These are phyloP conservation scores for Noctilio leporinus DNA, from an alignment of 2,113 vertebrate genomes.

Conservation along the genomic window DNA sequence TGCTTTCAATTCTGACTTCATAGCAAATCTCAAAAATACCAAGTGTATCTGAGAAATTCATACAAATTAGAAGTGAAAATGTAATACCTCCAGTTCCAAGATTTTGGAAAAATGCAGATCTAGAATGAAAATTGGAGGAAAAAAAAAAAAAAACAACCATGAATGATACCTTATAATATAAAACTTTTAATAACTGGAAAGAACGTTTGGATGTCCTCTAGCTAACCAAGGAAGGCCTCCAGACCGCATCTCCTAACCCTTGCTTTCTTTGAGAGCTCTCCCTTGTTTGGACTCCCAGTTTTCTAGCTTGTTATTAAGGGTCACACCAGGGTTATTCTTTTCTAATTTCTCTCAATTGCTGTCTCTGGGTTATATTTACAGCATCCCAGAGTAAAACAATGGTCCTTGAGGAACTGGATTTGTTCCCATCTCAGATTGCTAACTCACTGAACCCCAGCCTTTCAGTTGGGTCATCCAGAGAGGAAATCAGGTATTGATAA, in stretches of 20 bases:
- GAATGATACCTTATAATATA: not conserved
- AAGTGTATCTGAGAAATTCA: not conserved
- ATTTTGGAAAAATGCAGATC: not conserved
- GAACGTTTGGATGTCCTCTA: not conserved
- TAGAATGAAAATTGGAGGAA: not conserved
- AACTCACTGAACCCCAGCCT: not conserved
- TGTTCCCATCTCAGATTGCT: not conserved
- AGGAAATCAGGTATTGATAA: not conserved
- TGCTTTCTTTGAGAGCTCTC: not conserved
- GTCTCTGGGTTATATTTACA: not conserved
- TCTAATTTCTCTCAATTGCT: not conserved
- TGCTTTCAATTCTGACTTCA: not conserved
- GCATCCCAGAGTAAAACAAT: not conserved
- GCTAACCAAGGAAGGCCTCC: not conserved
- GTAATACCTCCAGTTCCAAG: not conserved
- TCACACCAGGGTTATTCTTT: not conserved
- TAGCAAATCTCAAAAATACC: not conserved
- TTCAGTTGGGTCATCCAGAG: not conserved
- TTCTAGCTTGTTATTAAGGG: not conserved
- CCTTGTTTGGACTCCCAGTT: not conserved
- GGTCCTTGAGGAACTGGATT: not conserved
- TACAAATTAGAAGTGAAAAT: not conserved
- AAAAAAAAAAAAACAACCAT: too few species aligned
- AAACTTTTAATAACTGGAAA: not conserved
- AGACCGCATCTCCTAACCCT: not conserved